Evolutionary conservation across 2,113 vertebrate species (phyloP).

Genomic region (Limanda limanda): DNA sequence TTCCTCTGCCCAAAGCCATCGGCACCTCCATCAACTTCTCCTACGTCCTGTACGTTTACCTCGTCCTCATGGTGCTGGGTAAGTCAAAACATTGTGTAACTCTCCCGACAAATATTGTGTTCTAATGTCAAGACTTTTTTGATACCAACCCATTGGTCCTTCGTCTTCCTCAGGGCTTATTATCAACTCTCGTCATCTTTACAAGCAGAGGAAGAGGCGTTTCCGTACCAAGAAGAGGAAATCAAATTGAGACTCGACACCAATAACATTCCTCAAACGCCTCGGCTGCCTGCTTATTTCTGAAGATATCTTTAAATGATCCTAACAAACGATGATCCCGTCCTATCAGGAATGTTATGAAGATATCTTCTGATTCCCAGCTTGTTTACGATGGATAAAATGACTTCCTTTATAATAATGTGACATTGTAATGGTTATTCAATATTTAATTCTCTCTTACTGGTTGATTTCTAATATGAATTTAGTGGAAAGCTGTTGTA

Average conservation of each 20-base stretch:
- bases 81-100: constrained; percentile 61
- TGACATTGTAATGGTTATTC: neutral
- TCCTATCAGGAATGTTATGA: neutral
- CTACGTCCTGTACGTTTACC: constrained; percentile 87
- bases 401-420: neutral
- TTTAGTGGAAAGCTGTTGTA: neutral
- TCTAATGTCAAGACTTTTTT: neutral
- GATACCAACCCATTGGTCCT: neutral
- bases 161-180: constrained; percentile 82
- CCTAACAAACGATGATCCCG: neutral
- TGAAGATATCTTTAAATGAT: neutral
- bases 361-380: neutral
- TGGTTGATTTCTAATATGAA: neutral
- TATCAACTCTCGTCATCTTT: constrained; percentile 91
- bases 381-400: neutral
- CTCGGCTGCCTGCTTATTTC: constrained; percentile 62
- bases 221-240: constrained; percentile 92
- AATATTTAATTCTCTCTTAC: neutral
- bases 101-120: neutral
- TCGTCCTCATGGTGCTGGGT: constrained; percentile 91
- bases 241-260: constrained; percentile 78
- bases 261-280: constrained; percentile 8
- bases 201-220: constrained; percentile 90
- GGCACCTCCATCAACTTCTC: constrained; percentile 90
- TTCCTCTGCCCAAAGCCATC: constrained; percentile 87